These are phyloP conservation scores for Oligia fasciuncula DNA, from an alignment of 2,888 invertebrate genomes.

Conservation along the genomic window DNA sequence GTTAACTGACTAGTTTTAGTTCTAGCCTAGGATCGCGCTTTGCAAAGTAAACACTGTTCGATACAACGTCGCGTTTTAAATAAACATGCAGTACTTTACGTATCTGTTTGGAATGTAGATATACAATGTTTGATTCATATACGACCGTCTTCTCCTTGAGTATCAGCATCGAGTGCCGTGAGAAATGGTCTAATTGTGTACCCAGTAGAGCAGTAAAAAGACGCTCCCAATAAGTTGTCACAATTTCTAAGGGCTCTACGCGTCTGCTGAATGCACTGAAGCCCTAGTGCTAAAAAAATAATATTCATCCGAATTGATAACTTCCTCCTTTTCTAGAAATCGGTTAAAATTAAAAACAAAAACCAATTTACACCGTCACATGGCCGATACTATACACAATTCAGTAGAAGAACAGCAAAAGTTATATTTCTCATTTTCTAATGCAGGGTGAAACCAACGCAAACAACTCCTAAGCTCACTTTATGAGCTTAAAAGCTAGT, in stretches of 20 bases:
- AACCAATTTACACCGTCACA: neutral
- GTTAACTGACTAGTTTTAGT: slow-evolving; percentile 84
- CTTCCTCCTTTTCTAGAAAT: too few species aligned
- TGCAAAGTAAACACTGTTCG: slow-evolving; percentile 74
- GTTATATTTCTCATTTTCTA: neutral
- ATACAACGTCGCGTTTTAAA: slow-evolving; percentile 67
- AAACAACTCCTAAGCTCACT: slow-evolving; percentile 3
- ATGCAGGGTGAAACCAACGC: neutral
- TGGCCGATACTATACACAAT: neutral
- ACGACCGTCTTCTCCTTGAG: slow-evolving; percentile 29
- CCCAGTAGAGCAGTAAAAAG: slow-evolving; percentile 6
- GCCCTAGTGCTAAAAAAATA: neutral
- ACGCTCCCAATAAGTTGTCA: neutral
- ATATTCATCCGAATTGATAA: too few species aligned
- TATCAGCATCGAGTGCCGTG: slow-evolving; percentile 23
- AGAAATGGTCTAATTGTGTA: slow-evolving; percentile 41
- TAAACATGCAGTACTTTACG: slow-evolving; percentile 63
- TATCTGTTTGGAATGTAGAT: slow-evolving; percentile 65
- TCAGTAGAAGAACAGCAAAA: neutral
- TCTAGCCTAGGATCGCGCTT: slow-evolving; percentile 72
- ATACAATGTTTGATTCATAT: slow-evolving; percentile 69
- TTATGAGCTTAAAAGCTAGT: neutral
- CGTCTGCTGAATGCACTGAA: neutral
- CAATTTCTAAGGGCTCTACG: neutral
- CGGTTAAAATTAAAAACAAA: too few species aligned